Evolutionary conservation across 2,888 invertebrate genomes (phyloP).

Genomic region (Drosophila leonis): DNA sequence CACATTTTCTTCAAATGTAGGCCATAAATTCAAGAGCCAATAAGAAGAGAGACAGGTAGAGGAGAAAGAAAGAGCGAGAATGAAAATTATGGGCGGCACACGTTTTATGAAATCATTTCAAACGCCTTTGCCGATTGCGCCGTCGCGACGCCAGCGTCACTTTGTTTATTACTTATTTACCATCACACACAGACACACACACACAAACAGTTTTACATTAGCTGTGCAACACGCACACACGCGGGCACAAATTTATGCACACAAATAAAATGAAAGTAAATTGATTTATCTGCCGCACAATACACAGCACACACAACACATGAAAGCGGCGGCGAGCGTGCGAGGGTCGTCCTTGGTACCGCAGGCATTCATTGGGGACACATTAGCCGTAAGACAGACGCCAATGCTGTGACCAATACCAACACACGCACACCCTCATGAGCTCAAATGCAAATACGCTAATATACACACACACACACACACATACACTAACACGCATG

Average conservation of each 20-base stretch:
- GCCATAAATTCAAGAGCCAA: constrained; percentile 4
- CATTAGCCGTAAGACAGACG: constrained; percentile 76
- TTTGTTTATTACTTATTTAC: constrained; percentile 61
- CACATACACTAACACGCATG: constrained; percentile 48
- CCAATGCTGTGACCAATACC: constrained; percentile 51
- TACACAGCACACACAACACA: constrained; percentile 25
- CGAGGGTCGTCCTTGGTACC: constrained; percentile 55
- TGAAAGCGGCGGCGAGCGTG: constrained; percentile 36
- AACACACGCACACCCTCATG: constrained; percentile 27
- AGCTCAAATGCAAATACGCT: constrained; percentile 65
- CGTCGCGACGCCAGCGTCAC: constrained; percentile 45
- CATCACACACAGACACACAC: constrained; percentile 27
- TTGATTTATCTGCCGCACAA: constrained; percentile 76
- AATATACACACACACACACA: constrained; percentile 28
- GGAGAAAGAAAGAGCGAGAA: neutral
- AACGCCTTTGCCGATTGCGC: constrained; percentile 53
- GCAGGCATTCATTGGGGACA: constrained; percentile 81
- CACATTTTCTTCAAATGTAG: neutral
- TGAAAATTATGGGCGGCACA: constrained; percentile 47
- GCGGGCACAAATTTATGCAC: constrained; percentile 71
- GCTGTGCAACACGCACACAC: constrained; percentile 14
- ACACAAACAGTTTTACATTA: constrained; percentile 21
- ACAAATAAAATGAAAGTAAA: constrained; percentile 79
- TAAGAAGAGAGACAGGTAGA: neutral
- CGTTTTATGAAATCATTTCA: constrained; percentile 69